Evolutionary conservation across 2,113 vertebrate genomes (phyloP), one percentile per base, ranked within the genome.

Genomic region (Kryptolebias marmoratus): DNA sequence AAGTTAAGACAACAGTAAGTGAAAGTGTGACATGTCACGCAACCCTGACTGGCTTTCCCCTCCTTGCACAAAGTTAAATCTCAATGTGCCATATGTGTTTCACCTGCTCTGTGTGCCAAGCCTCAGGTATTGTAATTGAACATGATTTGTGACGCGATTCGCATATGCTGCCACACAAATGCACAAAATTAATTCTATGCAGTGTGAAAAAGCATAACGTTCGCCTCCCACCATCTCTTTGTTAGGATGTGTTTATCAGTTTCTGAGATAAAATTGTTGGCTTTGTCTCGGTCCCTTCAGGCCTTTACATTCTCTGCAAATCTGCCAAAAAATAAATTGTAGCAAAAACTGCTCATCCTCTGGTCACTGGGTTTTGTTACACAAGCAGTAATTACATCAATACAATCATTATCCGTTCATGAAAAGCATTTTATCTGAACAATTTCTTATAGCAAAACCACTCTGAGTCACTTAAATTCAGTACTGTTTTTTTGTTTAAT

Each of bases 161-260:
- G 80, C 78, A 88, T 68, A 80, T 62, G 56, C 55, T 82, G 59
- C 73, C 68, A 68, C 39, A 54, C 66, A 73, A 78, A 80, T 79
- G 61, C 71, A 77, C 75, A 73, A 66, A 85, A 72, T 59, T 48
- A 83, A 80, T 74, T 72, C 55, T 59, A 30, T 42, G 65, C 59
- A 48, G 71, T 65, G 42, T 52, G 60, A 78, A 66, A 42, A 82
- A 66, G 68, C 62, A 78, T 39, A 32, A 61, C 52, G 80, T 82
- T 11, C 1, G 14, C 64, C 75, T 80, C 73, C 79, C 80, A 83
- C 59, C 42, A 52, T 52, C n/a, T 64, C 45, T 79, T 67, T 82
- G 64, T 79, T 59, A 32, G 12, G 5, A 22, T 2, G 39, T 30
- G 54, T 71, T 80, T 49, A 84, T 84, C 73, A 70, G n/a, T 78